phyloP scores from a whole-genome alignment of 2,113 vertebrate species.

The Eurypyga helias region DNA sequence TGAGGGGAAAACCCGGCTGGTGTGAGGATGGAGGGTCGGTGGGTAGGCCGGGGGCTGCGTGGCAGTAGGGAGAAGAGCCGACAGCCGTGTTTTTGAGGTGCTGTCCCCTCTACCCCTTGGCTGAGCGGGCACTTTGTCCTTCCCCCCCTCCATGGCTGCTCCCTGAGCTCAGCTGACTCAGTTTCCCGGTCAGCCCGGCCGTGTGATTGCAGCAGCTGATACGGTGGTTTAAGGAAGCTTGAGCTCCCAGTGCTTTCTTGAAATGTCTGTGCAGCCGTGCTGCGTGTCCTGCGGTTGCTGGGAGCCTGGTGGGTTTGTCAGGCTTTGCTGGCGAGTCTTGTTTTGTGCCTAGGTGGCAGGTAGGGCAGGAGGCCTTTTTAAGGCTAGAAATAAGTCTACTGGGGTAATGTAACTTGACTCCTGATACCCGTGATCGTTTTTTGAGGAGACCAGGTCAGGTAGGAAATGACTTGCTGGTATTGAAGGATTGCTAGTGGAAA shows the following conservation, averaged over 20 bases:
- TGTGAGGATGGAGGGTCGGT: background rate
- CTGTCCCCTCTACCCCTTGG: background rate
- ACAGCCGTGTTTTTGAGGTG: background rate
- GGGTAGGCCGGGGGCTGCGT: background rate
- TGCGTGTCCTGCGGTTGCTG: rapidly evolving
- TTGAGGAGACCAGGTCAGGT: background rate
- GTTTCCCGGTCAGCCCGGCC: background rate
- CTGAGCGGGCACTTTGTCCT: background rate
- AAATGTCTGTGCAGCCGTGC: rapidly evolving
- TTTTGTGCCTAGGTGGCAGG: background rate
- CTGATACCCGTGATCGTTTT: background rate
- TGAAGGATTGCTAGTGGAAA: background rate
- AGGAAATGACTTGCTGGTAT: background rate
- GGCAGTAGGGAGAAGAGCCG: too few species aligned
- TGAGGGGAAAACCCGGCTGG: background rate
- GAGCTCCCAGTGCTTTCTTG: background rate
- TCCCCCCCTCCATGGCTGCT: background rate
- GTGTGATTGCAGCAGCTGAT: background rate
- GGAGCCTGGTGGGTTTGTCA: background rate
- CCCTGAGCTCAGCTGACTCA: background rate
- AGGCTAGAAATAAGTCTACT: background rate
- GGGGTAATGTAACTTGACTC: background rate
- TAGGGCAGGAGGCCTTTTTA: background rate
- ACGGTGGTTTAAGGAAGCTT: background rate
- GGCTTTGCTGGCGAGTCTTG: background rate